A percentile compares a stretch with the other conserved stretches of the same genome.
These are phyloP conservation scores for Zosterops hypoxanthus DNA, from an alignment of 2,113 vertebrate genomes.

Conservation along the genomic window DNA sequence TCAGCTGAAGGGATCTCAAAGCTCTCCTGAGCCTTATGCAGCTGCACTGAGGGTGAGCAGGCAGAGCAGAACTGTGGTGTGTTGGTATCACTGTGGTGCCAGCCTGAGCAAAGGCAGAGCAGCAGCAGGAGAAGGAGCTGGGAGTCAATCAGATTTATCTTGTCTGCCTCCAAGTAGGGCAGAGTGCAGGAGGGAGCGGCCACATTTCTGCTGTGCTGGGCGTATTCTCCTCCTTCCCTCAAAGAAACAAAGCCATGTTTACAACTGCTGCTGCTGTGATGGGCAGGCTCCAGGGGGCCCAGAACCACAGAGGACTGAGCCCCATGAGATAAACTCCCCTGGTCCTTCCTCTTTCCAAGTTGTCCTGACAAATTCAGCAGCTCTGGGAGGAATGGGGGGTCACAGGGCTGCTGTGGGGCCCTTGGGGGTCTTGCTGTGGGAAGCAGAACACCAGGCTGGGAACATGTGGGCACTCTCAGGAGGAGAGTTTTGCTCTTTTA, in stretches of 20 bases:
- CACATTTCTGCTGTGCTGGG: background rate
- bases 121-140: background rate
- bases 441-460: background rate
- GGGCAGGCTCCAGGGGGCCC: background rate
- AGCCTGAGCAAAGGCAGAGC: background rate
- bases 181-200: background rate
- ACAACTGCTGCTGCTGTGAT: background rate
- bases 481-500: too few species aligned
- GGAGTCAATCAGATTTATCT: background rate
- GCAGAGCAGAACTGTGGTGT: background rate
- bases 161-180: background rate
- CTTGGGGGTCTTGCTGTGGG: background rate
- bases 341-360: background rate
- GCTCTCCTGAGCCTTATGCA: background rate
- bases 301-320: background rate
- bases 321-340: background rate
- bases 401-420: fast-evolving
- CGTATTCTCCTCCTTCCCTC: background rate
- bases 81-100: fast-evolving
- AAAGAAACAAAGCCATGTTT: background rate
- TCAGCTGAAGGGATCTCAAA: background rate
- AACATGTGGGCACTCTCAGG: fast-evolving
- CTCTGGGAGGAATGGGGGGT: fast-evolving
- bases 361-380: too few species aligned
- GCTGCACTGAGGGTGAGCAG: background rate